Conservation (phyloP, 2,113 vertebrate species). For the Toxotes chatareus region DNA sequence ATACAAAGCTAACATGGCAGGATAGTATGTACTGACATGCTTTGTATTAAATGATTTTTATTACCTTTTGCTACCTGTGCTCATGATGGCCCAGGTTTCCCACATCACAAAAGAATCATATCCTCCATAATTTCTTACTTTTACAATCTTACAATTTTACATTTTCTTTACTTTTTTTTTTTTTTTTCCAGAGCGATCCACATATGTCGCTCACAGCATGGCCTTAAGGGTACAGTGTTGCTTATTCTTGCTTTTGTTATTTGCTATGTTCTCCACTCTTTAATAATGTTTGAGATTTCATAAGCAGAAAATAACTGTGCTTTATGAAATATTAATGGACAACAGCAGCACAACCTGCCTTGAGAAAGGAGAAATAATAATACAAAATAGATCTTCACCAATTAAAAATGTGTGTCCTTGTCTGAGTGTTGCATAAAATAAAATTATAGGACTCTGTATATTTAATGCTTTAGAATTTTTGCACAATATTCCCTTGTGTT, state of each 20-base stretch:
- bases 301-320: conserved; percentile 75
- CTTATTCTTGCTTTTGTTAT: conserved; percentile 21
- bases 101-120: not conserved
- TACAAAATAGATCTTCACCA: conserved; percentile 23
- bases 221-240: conserved; percentile 8
- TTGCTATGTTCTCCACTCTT: conserved; percentile 85
- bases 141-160: not conserved
- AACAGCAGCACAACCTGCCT: conserved; percentile 52
- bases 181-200: not conserved
- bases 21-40: not conserved
- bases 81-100: not conserved
- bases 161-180: not conserved
- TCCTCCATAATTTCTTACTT: not conserved
- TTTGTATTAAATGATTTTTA: not conserved
- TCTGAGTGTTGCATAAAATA: not conserved
- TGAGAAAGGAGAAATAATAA: conserved; percentile 32
- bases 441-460: not conserved
- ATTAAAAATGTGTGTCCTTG: conserved; percentile 29
- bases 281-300: conserved; percentile 85
- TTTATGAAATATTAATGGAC: conserved; percentile 87
- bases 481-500: not conserved
- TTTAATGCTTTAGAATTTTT: not conserved
- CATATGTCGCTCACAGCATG: not conserved
- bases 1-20: not conserved
- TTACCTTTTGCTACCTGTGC: not conserved